These are phyloP conservation scores for Drosophila tsacasi DNA, from an alignment of 1,140 invertebrate species.

Conservation along the genomic window DNA sequence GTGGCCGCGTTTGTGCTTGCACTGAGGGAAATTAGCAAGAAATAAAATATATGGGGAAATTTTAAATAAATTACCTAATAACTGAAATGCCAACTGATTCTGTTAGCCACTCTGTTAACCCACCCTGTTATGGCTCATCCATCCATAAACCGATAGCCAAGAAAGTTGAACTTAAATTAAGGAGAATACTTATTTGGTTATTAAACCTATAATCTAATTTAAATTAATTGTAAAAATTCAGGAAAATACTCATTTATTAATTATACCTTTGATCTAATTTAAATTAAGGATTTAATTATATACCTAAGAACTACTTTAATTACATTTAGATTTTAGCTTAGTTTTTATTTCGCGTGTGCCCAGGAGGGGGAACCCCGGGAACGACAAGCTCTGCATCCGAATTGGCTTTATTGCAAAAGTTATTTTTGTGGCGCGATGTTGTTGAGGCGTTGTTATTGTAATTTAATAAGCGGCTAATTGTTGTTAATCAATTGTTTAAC, in stretches of 20 bases:
- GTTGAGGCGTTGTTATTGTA: conserved; percentile 69
- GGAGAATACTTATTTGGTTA: too few relatives aligned
- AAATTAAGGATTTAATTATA: too few relatives aligned
- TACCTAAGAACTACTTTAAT: background rate
- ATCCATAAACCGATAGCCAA: too few relatives aligned
- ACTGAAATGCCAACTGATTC: too few relatives aligned
- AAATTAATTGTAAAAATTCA: too few relatives aligned
- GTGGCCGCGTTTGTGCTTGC: background rate
- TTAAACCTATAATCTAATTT: too few relatives aligned
- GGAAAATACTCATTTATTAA: too few relatives aligned
- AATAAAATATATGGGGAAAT: background rate
- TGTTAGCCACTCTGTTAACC: too few relatives aligned
- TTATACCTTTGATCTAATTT: too few relatives aligned
- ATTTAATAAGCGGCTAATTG: conserved; percentile 84
- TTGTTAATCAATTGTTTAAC: conserved; percentile 84
- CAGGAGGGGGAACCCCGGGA: background rate
- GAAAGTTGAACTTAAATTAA: too few relatives aligned
- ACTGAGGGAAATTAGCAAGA: background rate
- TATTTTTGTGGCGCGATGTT: conserved; percentile 38
- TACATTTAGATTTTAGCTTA: background rate
- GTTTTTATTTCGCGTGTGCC: background rate
- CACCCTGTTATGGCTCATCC: too few relatives aligned
- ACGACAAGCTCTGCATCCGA: conserved; percentile 7
- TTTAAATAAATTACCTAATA: background rate
- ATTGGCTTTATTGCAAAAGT: conserved; percentile 64